Base-by-base conservation (phyloP, 2,113 vertebrate species). In the Aegotheles bennettii region DNA sequence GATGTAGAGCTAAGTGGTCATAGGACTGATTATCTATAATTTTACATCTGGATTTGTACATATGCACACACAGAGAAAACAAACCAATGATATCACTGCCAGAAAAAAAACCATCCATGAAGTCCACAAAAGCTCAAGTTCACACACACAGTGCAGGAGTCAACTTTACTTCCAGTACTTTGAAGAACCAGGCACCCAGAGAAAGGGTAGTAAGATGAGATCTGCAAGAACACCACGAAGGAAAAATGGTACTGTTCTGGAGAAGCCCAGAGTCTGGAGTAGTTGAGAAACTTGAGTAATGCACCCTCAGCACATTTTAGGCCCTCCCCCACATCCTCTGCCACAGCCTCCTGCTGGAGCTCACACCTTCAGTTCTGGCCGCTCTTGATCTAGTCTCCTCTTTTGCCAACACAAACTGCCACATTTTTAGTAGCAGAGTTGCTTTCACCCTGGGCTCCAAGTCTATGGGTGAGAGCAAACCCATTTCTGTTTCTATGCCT, bases 271-370 rank as follows among this genome's bases (percentile, higher is more conserved):
- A 48, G 38, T 14, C 13, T 26, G 60, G 11, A 81, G 47, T 25
- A 59, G 35, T 25, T 40, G 19, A 38, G 10, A 59, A 79, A 53
- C 47, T 35, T 51, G n/a, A 20, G 16, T 70, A 65, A 50, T 1
- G 1, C 17, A 59, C 11, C 4, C 15, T 61, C 51, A 47, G 24
- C 14, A 18, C 2, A 0, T 48, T 68, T 50, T 43, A 78, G n/a
- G 31, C 2, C 1, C 26, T 75, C 35, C 24, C 31, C 17, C 10
- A 20, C 7, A 29, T 35, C 8, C 43, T 38, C 48, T 69, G 56
- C 36, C 36, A 69, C 43, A 29, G 40, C 10, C 40, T 85, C 11
- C 26, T 36, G 12, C 38, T 10, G 45, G 33, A 61, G 29, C 33
- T 40, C 57, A 11, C 2, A 4, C 16, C 43, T 69, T 50, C 47